Evolutionary conservation across 2,797 vertebrate genomes (phyloP), one percentile per base, ranked within the genome.

Genomic region (Limosa lapponica): DNA sequence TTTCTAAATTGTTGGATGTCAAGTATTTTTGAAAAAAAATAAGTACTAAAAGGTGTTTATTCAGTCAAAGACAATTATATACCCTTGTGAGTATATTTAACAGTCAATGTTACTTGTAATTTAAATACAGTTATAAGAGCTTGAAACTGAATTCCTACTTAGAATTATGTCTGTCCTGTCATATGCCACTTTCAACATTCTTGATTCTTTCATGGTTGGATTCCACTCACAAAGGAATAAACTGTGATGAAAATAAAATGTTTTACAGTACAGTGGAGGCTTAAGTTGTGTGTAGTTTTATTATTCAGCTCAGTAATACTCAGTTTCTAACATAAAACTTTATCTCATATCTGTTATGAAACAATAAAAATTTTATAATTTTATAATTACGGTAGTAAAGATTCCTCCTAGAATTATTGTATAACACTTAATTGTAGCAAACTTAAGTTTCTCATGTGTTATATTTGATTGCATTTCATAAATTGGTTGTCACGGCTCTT

Each of bases 21-120:
- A 69, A 79, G 51, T 74, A 16, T 8, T 74, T 83, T 82, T 55
- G 22, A 15, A 95, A 51, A 92, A 93, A 89, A 82, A 54, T 80
- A 72, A 89, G 49, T 83, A n/a, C 25, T 81, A 59, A 91, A 93
- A 62, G 43, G 70, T 93, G 69, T 91, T 72, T 65, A 77, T 87
- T 41, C 32, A 23, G 28, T 61, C 73, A 79, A 67, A 94, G 87
- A 89, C 49, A 93, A 28, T 71, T 83, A 52, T 34, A 49, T 73
- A 73, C 41, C 27, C 51, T 84, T 82, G 46, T 44, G 48, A 87
- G 65, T 65, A 44, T 79, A 92, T 91, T 87, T 93, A 85, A 88
- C 82, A 82, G 13, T 80, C 37, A 24, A 1, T 75, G 57, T 52
- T 67, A 61, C 8, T 44, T 52, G 16, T 49, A 79, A 74, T 92